These are phyloP conservation scores for Tragelaphus eurycerus DNA, from an alignment of 2,797 vertebrate genomes.

Conservation along the genomic window DNA sequence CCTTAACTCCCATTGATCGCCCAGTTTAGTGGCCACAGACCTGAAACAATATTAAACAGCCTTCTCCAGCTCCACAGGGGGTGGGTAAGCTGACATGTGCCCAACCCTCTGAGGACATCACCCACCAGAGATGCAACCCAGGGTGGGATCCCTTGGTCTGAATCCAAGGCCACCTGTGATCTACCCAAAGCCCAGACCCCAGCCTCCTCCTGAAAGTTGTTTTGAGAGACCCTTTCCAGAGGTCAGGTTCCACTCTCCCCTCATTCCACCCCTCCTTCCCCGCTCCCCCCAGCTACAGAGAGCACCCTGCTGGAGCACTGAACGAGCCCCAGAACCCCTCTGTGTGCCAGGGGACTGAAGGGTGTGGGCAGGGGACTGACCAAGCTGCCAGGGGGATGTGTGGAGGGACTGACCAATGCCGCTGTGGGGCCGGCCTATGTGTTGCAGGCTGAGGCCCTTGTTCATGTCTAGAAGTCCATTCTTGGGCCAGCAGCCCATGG, in stretches of 20 bases:
- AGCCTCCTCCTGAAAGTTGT: constrained; percentile 2
- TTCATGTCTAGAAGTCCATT: constrained; percentile 90
- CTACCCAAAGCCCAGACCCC: constrained; percentile 18
- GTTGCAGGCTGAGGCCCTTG: constrained; percentile 89
- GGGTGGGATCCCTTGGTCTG: neutral
- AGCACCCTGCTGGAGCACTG: neutral
- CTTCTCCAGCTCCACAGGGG: constrained; percentile 79
- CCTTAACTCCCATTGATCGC: constrained; percentile 99
- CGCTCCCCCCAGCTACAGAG: neutral
- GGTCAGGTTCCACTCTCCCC: neutral
- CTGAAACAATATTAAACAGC: constrained; percentile 98
- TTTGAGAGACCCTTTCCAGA: constrained; percentile 24
- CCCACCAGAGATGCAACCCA: neutral
- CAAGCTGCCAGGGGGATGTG: constrained; percentile 46
- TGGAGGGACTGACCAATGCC: constrained; percentile 86
- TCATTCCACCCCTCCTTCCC: neutral
- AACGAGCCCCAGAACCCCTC: constrained; percentile 34
- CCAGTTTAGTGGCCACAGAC: constrained; percentile 94
- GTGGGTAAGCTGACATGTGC: constrained; percentile 60
- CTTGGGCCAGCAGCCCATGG: constrained; percentile 90
- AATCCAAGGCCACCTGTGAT: constrained; percentile 48
- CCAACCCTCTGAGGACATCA: constrained; percentile 43
- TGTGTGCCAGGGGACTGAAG: constrained; percentile 13
- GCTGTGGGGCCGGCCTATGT: constrained; percentile 90
- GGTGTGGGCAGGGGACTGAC: constrained; percentile 40